Evolutionary conservation across 2,797 vertebrate genomes (phyloP), one percentile per base, ranked within the genome.

Genomic region (Lagodon rhomboides): DNA sequence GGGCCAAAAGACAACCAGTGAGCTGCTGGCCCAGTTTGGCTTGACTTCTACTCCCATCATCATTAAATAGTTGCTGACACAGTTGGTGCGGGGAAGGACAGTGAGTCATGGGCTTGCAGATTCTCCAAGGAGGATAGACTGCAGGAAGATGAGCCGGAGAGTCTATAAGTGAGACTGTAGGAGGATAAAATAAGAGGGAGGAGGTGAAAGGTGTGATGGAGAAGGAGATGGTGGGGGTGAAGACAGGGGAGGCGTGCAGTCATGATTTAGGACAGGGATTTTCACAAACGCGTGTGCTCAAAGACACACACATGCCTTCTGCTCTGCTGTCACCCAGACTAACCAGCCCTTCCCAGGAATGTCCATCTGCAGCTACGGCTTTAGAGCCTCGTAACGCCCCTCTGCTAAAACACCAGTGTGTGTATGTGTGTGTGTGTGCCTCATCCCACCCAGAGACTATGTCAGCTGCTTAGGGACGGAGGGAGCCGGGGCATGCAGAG

Each of bases 341-440:
- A 92, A 92, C 87, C 92, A 93, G 92, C 92, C 92, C 93, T 87
- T 82, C 73, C 23, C 88, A 86, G 94, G 94, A 94, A 95, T 95
- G 93, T 90, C 92, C 91, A 93, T 87, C 90, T 94, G 94, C 86
- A 94, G 77, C 65, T 46, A 30, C 25, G n/a, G 80, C 38, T 83
- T 85, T 66, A 82, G 60, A 78, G 77, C 76, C 78, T 81, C 2
- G 38, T 85, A 81, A 89, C 81, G 53, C 86, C 83, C 62, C 67
- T 80, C 56, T 53, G 61, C 78, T 59, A 46, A 59, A 72, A 70
- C 79, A 51, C 79, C 64, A 43, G 55, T 38, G 66, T 67, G 73
- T 23, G 80, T 68, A 43, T 77, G 47, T 83, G 69, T 56, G 47
- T 22, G 56, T 46, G 76, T 75, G 53, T 62, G 73, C 76, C 76